These are phyloP conservation scores for Bradypodion ventrale DNA, from an alignment of 2,797 vertebrate species.

Conservation along the genomic window DNA sequence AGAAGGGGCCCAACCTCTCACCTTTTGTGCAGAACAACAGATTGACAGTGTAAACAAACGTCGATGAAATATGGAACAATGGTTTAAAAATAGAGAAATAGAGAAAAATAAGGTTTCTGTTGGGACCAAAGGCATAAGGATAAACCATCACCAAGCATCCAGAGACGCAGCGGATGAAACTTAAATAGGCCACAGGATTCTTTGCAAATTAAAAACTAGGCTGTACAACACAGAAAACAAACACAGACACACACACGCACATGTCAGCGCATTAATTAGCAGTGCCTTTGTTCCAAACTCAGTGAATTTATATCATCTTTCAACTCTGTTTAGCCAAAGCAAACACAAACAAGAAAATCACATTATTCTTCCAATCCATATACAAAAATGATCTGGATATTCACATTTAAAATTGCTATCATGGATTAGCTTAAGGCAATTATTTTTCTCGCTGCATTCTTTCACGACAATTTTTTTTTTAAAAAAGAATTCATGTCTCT, in stretches of 20 bases:
- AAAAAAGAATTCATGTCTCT: slow-evolving; percentile 71
- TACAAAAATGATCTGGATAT: slow-evolving; percentile 74
- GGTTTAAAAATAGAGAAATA: not conserved
- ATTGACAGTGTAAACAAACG: not conserved
- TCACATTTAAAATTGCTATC: slow-evolving; percentile 76
- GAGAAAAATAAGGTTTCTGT: not conserved
- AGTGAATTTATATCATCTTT: slow-evolving; percentile 75
- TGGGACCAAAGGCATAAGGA: not conserved
- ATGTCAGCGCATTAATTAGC: slow-evolving; percentile 67
- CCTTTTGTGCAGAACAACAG: rapidly evolving
- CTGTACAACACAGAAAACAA: slow-evolving; percentile 41
- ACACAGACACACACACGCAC: too few species aligned
- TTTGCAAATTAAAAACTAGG: slow-evolving; percentile 58
- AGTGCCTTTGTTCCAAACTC: slow-evolving; percentile 70
- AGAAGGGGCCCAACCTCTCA: not conserved
- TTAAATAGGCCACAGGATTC: slow-evolving; percentile 59
- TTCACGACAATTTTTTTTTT: slow-evolving; percentile 71
- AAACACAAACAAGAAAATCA: slow-evolving; percentile 77
- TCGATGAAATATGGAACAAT: not conserved
- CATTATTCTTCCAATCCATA: slow-evolving; percentile 72
- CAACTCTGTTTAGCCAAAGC: slow-evolving; percentile 74
- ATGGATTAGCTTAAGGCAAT: slow-evolving; percentile 82
- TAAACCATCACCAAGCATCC: slow-evolving; percentile 21
- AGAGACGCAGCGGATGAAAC: slow-evolving; percentile 37
- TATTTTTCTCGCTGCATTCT: slow-evolving; percentile 78